Evolutionary conservation across 1,140 invertebrate genomes (phyloP).

Genomic region (Hydropsyche tenuis): DNA sequence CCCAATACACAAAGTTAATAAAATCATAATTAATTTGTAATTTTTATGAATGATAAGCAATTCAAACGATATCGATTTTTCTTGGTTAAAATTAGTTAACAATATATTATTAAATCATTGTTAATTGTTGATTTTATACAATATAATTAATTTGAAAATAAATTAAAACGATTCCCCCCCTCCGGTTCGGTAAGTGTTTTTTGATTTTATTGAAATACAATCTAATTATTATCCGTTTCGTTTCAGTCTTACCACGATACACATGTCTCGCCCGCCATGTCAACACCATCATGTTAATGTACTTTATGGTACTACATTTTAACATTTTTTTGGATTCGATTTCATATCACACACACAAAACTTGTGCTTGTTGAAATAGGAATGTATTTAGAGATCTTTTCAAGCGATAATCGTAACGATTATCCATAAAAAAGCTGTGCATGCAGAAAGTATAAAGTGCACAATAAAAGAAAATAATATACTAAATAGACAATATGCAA

Average conservation of each 20-base stretch:
- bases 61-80: background rate
- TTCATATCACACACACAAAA: background rate
- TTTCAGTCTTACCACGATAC: conserved; percentile 48
- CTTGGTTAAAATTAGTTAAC: conserved; percentile 21
- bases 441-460: background rate
- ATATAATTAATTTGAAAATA: conserved; percentile 5
- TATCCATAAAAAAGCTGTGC: conserved; percentile 9
- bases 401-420: background rate
- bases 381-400: background rate
- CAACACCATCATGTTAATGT: conserved; percentile 43
- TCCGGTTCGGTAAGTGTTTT: no score
- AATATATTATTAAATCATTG: conserved; percentile 31
- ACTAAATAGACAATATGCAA: background rate
- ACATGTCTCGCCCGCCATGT: conserved; percentile 43
- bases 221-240: conserved; percentile 26
- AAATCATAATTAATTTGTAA: background rate
- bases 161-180: background rate
- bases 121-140: conserved; percentile 17
- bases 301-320: conserved; percentile 29
- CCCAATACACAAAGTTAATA: conserved; percentile 20
- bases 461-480: background rate
- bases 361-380: background rate
- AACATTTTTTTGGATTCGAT: conserved; percentile 35
- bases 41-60: background rate
- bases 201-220: background rate